A percentile compares a stretch with the other conserved stretches of the same genome.
phyloP scores from a whole-genome alignment of 2,888 invertebrate genomes.

The Dryomyza anilis region DNA sequence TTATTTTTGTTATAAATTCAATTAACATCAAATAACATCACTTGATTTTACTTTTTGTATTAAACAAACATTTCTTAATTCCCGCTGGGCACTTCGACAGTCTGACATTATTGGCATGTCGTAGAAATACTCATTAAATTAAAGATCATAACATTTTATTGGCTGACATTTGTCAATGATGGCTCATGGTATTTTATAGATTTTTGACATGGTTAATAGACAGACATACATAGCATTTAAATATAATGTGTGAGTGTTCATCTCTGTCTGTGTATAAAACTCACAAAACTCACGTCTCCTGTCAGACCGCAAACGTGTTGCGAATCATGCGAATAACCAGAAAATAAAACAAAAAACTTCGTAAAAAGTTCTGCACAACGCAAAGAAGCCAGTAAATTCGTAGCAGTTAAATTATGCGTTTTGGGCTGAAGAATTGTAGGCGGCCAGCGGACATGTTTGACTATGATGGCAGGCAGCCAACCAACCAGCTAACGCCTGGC shows the following conservation, averaged over 20 bases:
- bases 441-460: neutral
- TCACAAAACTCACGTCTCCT: neutral
- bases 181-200: neutral
- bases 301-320: conserved; percentile 19
- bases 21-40: no score
- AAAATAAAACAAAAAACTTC: neutral
- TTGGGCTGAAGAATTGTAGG: no score
- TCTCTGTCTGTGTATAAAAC: no score
- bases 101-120: neutral
- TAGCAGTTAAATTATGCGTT: neutral
- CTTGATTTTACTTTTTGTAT: no score
- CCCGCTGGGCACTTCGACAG: neutral
- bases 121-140: conserved; percentile 32
- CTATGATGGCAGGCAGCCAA: neutral
- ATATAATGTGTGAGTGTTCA: no score
- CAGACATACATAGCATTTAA: neutral
- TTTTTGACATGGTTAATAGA: neutral
- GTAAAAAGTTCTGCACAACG: neutral
- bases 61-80: no score
- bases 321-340: neutral
- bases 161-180: conserved; percentile 32
- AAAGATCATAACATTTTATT: conserved; percentile 33
- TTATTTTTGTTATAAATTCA: no score
- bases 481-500: neutral
- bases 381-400: neutral